Conservation (phyloP, 2,113 vertebrate species). For the Anguilla japonica region DNA sequence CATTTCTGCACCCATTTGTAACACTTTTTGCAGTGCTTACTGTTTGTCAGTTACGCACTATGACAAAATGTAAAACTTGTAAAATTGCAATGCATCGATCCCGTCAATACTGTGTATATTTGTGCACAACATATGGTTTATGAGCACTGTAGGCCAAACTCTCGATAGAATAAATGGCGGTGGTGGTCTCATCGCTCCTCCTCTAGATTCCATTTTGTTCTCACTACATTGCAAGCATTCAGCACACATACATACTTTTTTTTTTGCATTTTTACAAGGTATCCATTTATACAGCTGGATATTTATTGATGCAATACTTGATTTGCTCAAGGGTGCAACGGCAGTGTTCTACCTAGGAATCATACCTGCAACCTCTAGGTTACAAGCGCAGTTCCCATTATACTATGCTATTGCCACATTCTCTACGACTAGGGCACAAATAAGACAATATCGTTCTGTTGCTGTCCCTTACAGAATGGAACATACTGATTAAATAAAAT, state of each 20-base stretch:
- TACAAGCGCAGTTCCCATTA: too few relatives aligned
- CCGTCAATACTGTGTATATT: neutral
- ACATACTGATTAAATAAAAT: too few relatives aligned
- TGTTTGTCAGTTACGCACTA: neutral
- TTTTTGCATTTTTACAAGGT: too few relatives aligned
- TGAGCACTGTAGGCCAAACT: neutral
- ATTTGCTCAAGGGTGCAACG: too few relatives aligned
- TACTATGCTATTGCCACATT: neutral
- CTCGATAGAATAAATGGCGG: neutral
- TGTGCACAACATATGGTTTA: neutral
- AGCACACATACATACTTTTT: too few relatives aligned
- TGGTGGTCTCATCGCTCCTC: neutral
- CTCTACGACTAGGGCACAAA: neutral
- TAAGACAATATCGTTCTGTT: neutral
- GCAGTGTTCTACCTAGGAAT: too few relatives aligned
- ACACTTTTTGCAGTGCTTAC: neutral
- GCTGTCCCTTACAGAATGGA: neutral
- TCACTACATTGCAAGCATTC: too few relatives aligned
- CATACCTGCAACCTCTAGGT: too few relatives aligned
- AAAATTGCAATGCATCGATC: neutral
- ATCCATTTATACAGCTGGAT: too few relatives aligned
- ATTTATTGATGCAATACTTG: too few relatives aligned
- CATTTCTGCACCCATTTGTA: neutral
- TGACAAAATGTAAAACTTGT: neutral
- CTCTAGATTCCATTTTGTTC: neutral